Percentiles rank a stretch among this genome's conserved stretches.
Conservation (phyloP, 2,797 vertebrate species). For the Falco cherrug region DNA sequence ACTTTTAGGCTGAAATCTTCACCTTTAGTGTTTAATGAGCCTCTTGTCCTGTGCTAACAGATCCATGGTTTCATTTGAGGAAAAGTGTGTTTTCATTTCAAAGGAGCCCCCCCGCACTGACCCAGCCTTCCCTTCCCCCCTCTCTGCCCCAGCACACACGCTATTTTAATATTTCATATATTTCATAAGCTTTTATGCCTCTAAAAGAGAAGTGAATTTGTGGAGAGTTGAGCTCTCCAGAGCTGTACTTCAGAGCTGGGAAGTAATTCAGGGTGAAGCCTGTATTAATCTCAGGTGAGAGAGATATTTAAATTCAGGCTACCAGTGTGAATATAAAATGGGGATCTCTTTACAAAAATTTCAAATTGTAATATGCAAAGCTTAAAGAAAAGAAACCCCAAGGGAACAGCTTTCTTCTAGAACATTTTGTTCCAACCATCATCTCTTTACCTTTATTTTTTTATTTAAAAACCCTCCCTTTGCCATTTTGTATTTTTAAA, state of each 20-base stretch:
- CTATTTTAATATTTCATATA: conserved; percentile 75
- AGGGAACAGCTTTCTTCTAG: conserved; percentile 72
- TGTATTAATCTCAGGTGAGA: conserved; percentile 77
- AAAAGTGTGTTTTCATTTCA: conserved; percentile 48
- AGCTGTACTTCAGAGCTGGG: conserved; percentile 72
- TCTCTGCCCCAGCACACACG: conserved; percentile 23
- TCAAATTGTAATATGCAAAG: conserved; percentile 77
- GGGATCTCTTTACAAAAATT: conserved; percentile 73
- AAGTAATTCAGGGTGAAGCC: conserved; percentile 78
- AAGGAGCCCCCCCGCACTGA: conserved; percentile 13
- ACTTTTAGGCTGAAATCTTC: not conserved
- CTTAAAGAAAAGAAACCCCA: conserved; percentile 74
- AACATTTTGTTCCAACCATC: conserved; percentile 73
- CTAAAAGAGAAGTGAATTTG: conserved; percentile 75
- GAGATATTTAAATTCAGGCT: conserved; percentile 77
- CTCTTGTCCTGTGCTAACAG: not conserved
- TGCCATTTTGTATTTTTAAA: conserved; percentile 73
- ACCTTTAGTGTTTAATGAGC: not conserved
- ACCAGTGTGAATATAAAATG: conserved; percentile 76
- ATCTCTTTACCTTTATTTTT: conserved; percentile 69
- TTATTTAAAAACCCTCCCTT: conserved; percentile 67
- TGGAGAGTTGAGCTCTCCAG: conserved; percentile 72
- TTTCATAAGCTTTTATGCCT: conserved; percentile 75
- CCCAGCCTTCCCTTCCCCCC: conserved; percentile 28
- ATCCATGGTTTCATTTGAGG: not conserved